Conservation (phyloP, 1,140 invertebrate species). For the Pseudomyrmex gracilis region DNA sequence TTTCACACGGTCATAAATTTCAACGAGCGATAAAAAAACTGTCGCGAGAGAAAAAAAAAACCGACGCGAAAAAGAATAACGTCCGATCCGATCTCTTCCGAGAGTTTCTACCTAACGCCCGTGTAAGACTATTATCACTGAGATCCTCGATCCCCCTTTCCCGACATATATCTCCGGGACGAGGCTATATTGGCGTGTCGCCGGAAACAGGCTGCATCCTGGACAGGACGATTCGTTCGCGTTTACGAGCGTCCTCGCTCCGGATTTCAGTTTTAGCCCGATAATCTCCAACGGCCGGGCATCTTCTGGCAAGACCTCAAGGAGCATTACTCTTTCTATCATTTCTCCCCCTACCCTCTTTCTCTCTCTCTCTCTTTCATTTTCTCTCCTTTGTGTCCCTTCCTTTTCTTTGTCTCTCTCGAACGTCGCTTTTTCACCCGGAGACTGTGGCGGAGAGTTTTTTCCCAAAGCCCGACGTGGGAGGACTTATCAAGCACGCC, state of each 20-base stretch:
- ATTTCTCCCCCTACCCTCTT: constrained; percentile 8
- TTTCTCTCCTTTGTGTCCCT: constrained; percentile 22
- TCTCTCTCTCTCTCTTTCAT: not conserved
- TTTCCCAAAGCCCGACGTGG: constrained; percentile 61
- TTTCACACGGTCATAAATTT: constrained; percentile 22
- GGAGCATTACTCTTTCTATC: constrained; percentile 64
- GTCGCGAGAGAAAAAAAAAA: constrained; percentile 7
- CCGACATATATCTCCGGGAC: constrained; percentile 35
- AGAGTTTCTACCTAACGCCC: constrained; percentile 2
- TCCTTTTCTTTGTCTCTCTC: constrained; percentile 19
- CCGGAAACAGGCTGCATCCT: constrained; percentile 7
- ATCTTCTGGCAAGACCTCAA: constrained; percentile 64
- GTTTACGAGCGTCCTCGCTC: constrained; percentile 55
- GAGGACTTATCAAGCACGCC: constrained; percentile 69
- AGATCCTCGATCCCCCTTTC: not conserved
- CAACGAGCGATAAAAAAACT: not conserved
- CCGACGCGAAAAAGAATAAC: not conserved
- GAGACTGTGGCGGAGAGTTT: constrained; percentile 45
- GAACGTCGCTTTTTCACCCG: too few relatives aligned
- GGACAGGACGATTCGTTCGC: constrained; percentile 56
- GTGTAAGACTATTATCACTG: constrained; percentile 42
- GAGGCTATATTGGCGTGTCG: constrained; percentile 32
- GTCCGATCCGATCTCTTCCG: constrained; percentile 17
- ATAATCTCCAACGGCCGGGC: constrained; percentile 66
- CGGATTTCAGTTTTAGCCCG: constrained; percentile 73